Evolutionary conservation across 2,888 invertebrate species (phyloP).

Genomic region (Agonum fuliginosum): DNA sequence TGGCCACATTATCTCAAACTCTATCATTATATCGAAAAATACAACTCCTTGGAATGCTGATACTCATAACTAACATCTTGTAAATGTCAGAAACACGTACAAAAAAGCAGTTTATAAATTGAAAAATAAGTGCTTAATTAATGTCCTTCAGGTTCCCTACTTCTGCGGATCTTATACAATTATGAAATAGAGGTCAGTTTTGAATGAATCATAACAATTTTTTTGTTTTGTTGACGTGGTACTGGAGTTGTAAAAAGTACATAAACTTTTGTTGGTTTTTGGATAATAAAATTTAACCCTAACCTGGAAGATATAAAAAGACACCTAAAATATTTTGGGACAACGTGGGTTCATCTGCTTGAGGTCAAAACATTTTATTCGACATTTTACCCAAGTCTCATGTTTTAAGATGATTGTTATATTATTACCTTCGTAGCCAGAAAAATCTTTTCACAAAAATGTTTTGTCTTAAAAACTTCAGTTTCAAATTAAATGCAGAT

Average conservation of each 20-base stretch:
- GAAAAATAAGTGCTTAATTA: slow-evolving; percentile 48
- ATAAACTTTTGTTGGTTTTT: slow-evolving; percentile 39
- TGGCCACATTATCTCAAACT: background rate
- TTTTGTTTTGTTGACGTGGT: slow-evolving; percentile 9
- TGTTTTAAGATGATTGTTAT: no score
- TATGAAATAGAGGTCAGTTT: slow-evolving; percentile 40
- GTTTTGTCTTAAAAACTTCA: no score
- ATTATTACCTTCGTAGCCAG: no score
- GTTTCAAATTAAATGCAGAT: no score
- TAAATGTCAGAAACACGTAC: slow-evolving; percentile 23
- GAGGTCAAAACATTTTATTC: no score
- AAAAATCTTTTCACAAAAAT: no score
- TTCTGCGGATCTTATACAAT: slow-evolving; percentile 12
- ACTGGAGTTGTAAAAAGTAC: slow-evolving; percentile 16
- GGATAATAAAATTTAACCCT: slow-evolving; percentile 7
- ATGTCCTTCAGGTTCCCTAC: slow-evolving; percentile 18
- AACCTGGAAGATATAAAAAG: slow-evolving; percentile 41
- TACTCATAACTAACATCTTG: slow-evolving; percentile 42
- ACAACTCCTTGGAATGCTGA: slow-evolving; percentile 23
- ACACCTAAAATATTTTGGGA: no score
- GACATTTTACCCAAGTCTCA: no score
- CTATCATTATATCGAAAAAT: slow-evolving; percentile 33
- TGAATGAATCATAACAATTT: slow-evolving; percentile 5
- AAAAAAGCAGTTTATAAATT: slow-evolving; percentile 46
- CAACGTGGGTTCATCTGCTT: no score